phyloP scores from a whole-genome alignment of 2,888 invertebrate species.

The Cremastinae sp. region DNA sequence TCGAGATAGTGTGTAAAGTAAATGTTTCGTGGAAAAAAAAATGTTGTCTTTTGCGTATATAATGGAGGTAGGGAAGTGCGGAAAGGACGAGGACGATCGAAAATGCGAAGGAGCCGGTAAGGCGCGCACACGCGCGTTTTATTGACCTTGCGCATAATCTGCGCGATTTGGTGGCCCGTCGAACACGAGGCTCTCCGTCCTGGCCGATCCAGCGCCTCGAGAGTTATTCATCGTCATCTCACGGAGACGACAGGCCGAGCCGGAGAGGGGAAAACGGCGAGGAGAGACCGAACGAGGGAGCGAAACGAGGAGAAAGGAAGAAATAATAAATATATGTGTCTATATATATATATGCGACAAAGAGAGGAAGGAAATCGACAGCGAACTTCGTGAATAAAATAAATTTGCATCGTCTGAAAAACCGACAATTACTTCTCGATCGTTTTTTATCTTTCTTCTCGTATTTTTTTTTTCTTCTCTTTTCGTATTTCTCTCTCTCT shows the following conservation, averaged over 20 bases:
- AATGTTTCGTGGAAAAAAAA: not conserved
- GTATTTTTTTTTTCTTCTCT: too few relatives aligned
- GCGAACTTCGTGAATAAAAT: too few relatives aligned
- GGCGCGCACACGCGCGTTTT: constrained; percentile 56
- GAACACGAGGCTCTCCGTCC: constrained; percentile 34
- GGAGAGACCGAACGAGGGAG: constrained; percentile 8
- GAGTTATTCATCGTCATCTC: constrained; percentile 27
- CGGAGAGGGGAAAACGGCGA: constrained; percentile 21
- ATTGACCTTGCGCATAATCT: constrained; percentile 66
- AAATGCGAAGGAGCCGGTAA: constrained; percentile 36
- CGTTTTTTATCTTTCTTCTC: too few relatives aligned
- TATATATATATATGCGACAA: constrained; percentile 10
- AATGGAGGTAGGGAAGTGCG: not conserved
- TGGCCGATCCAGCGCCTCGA: constrained; percentile 7
- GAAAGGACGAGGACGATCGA: constrained; percentile 13
- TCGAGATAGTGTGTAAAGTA: not conserved
- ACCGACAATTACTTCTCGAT: too few relatives aligned
- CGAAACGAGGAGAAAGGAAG: constrained; percentile 9
- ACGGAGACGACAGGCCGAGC: constrained; percentile 30
- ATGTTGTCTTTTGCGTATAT: not conserved
- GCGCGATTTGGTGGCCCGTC: constrained; percentile 54
- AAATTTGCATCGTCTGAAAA: too few relatives aligned
- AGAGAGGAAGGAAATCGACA: constrained; percentile 24
- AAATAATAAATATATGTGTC: constrained; percentile 13
- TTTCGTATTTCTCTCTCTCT: too few relatives aligned